Percentiles rank a stretch among this genome's conserved stretches.
Conservation (phyloP, 2,797 vertebrate genomes). For the Takifugu ocellatus region DNA sequence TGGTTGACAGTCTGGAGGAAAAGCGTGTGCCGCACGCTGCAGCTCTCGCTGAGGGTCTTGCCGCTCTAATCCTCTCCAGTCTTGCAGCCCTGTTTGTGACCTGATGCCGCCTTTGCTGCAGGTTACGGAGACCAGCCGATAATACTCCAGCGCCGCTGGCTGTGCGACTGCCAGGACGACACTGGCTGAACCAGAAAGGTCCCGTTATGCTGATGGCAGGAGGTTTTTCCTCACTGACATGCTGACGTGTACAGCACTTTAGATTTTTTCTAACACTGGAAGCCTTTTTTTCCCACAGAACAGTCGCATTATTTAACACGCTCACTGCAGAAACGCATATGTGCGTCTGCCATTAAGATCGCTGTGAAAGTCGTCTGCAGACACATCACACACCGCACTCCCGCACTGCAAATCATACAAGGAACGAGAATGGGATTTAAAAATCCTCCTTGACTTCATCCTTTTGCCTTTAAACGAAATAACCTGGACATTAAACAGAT, state of each 20-base stretch:
- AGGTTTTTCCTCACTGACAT: conserved; percentile 34
- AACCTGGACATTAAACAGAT: too few relatives aligned
- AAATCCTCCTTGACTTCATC: too few relatives aligned
- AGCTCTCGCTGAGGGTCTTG: conserved; percentile 4
- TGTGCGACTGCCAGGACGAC: conserved; percentile 48
- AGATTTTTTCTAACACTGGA: conserved; percentile 10
- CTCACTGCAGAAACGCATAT: too few relatives aligned
- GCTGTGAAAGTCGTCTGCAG: too few relatives aligned
- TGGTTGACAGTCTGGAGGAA: conserved; percentile 6
- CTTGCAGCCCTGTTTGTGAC: conserved; percentile 34
- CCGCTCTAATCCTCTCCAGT: conserved; percentile 17
- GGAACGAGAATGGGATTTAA: too few relatives aligned
- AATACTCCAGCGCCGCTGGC: conserved; percentile 36
- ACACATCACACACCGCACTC: too few relatives aligned
- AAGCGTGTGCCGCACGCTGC: conserved; percentile 1
- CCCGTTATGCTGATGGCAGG: conserved; percentile 50
- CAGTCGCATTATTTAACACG: not conserved
- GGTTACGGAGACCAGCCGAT: conserved; percentile 41
- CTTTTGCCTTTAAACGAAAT: too few relatives aligned
- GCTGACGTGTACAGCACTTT: conserved; percentile 13
- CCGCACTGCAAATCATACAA: too few relatives aligned
- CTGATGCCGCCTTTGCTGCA: conserved; percentile 34
- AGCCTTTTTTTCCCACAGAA: conserved; percentile 1
- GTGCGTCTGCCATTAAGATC: too few relatives aligned
- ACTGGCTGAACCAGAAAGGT: conserved; percentile 43